Evolutionary conservation across 2,797 vertebrate genomes (phyloP), one percentile per base, ranked within the genome.

Genomic region (Eleutherodactylus coqui): DNA sequence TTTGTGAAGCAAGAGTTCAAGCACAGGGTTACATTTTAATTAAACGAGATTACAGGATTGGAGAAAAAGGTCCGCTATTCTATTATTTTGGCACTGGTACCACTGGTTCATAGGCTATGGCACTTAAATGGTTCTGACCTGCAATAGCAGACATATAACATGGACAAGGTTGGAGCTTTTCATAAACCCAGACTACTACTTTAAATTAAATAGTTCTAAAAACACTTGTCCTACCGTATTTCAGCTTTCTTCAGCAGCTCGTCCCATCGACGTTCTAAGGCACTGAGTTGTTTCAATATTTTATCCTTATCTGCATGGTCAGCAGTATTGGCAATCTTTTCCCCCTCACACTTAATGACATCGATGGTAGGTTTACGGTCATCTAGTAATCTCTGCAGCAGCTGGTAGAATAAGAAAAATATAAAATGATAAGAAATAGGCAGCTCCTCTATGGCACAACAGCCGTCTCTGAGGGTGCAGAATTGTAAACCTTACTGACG

Each of bases 341-440:
- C 96, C 86, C 97, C 98, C 92, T 99, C 98, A 0, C 94, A 96
- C 91, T 96, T 98, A 92, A 99, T 99, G 62, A 96, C 92, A 91
- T 99, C 98, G 83, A 99, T 96, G 0, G 98, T 99, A 3, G 97
- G 95, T 85, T 94, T 97, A 87, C 97, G 95, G 90, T 99, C 98
- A 89, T 98, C 97, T 91, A 99, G 91, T 90, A 99, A 90, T 90
- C 96, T 96, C 93, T 99, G 98, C 70, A 99, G 94, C 90, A 99
- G 97, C 98, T 99, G 73, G 81, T 89, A 73, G 87, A 19, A 91
- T 85, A 6, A 1, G 10, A 91, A 85, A 14, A 88, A 72, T 19
- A 38, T 5, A 75, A 27, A 19, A 73, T 16, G 21, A 75, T 75
- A 47, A 47, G 45, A 27, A 73, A 14, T 29, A 47, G 11, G 27